phyloP scores from a whole-genome alignment of 92 coral and sea anemone species.

The Bergia puertoricense region DNA sequence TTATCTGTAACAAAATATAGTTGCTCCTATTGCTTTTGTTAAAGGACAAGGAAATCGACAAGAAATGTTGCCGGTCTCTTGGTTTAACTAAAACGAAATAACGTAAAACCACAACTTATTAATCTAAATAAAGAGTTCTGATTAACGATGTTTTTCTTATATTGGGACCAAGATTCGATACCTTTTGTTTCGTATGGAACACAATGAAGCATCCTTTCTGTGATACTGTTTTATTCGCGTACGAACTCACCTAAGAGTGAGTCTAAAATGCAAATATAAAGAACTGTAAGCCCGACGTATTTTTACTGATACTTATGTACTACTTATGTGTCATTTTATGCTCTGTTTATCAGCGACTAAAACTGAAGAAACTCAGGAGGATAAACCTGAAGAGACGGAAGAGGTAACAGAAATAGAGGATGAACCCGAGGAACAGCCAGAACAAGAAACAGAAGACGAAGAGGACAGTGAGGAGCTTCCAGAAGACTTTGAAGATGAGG shows the following conservation, averaged over 20 bases:
- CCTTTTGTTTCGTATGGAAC: no score
- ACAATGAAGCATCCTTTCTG: not conserved
- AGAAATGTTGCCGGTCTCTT: no score
- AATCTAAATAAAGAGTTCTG: not conserved
- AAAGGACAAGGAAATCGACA: no score
- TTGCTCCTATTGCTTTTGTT: no score
- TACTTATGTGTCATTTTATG: not conserved
- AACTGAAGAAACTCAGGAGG: not conserved
- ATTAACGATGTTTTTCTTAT: not conserved
- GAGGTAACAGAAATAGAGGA: not conserved
- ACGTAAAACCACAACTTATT: not conserved
- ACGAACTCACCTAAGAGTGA: no score
- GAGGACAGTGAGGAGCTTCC: not conserved
- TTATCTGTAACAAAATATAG: no score
- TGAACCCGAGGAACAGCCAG: slow-evolving; percentile 9
- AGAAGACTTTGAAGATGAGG: slow-evolving; percentile 17
- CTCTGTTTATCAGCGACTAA: not conserved
- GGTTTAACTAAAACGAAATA: not conserved
- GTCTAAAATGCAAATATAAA: not conserved
- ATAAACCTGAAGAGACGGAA: not conserved
- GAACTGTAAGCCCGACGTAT: not conserved
- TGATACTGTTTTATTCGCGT: no score
- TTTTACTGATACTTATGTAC: not conserved
- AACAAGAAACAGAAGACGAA: slow-evolving; percentile 7
- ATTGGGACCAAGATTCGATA: no score